Base-by-base conservation (phyloP, 92 coral and sea anemone species). In the Heliopora coerulea region DNA sequence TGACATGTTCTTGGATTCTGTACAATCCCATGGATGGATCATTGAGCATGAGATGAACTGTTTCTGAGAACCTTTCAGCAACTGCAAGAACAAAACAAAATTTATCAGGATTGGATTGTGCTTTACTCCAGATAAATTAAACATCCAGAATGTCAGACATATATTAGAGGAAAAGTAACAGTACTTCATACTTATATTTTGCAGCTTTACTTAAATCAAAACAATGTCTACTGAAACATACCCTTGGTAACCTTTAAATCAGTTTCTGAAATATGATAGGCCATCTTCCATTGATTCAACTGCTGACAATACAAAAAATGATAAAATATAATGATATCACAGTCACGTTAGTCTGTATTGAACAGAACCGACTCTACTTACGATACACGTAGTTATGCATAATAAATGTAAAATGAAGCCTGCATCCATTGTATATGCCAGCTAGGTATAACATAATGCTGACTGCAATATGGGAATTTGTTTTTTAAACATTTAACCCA, bases 1-100 rank as follows among this genome's bases (percentile, higher is more conserved):
- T 83, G 41, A 85, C 92, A 85, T 92, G 97, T 49, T 92, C 97
- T 59, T 92, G 97, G 37, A 92, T 79, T 62, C 97, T 80, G 76
- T 75, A 92, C 18, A 92, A 83, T 0, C 97, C 97, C 56, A 87
- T 89, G 48, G 97, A 92, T 9, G 97, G 97, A 56, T 92, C 97
- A 84, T 92, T 92, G 37, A 89, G 80, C 93, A 89, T 87, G 32
- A 88, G 67, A 70, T 89, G 97, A 46, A 92, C 56, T 67, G 86
- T 89, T 78, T 92, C 96, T 50, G 88, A 86, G 68, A 92, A 80
- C 81, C 83, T 89, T 58, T 86, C 96, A 79, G 96, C 83, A 35
- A 91, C 97, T 91, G 56, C n/a, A 46, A 46, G n/a, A 54, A 19
- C 9, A 19, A 54, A 1, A 12, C 60, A 19, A 27, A 54, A 19